Conservation (phyloP, 1,140 invertebrate species). For the Streblospio benedicti region DNA sequence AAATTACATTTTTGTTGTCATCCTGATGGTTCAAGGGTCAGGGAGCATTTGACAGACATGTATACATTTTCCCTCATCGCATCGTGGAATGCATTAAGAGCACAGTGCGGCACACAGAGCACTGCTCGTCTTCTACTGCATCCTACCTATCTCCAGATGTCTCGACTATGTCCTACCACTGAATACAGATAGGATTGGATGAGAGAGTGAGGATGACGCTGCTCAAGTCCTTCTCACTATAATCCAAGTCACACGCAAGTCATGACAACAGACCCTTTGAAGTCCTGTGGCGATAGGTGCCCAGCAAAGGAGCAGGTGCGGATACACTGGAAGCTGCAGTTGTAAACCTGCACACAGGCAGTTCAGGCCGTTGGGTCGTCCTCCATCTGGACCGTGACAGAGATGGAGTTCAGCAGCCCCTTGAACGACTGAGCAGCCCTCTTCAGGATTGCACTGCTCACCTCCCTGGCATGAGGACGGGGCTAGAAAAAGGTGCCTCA, state of each 20-base stretch:
- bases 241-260: background rate
- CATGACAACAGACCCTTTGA: background rate
- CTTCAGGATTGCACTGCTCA: background rate
- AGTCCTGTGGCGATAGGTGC: background rate
- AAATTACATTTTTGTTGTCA: too few species aligned
- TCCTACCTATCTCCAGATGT: too few species aligned
- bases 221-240: background rate
- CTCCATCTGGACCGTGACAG: background rate
- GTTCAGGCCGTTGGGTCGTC: slow-evolving; percentile 1
- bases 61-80: too few species aligned
- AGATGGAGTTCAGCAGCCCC: slow-evolving; percentile 6
- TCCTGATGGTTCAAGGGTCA: too few species aligned
- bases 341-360: slow-evolving; percentile 7
- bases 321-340: slow-evolving; percentile 9
- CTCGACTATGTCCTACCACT: too few species aligned
- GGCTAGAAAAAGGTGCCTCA: background rate
- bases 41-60: too few species aligned
- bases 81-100: too few species aligned
- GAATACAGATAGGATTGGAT: too few species aligned
- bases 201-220: background rate
- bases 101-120: too few species aligned
- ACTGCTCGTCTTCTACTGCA: too few species aligned
- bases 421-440: slow-evolving; percentile 11
- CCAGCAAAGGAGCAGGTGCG: slow-evolving; percentile 8
- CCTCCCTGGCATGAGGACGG: background rate